Base-by-base conservation (phyloP, 2,113 vertebrate species). In the Indicator indicator region DNA sequence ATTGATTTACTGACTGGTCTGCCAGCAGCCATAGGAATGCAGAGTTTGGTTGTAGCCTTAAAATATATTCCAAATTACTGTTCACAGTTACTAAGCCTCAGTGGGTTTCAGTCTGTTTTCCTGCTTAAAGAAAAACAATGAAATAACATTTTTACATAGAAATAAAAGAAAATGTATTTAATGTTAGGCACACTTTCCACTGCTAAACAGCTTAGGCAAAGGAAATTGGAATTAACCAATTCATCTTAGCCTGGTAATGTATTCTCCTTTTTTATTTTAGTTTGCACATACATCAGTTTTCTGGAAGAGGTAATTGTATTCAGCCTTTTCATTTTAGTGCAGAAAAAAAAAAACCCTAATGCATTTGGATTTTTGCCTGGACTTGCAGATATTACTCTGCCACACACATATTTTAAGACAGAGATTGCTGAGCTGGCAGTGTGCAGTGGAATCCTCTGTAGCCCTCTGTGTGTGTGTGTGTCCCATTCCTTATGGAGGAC, bases 1-100 rank as follows among this genome's bases (percentile, higher is more conserved):
- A 84, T 89, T 81, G 90, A 88, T 95, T 95, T 92, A 65, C 69
- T 83, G 91, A 65, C 72, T 54, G 48, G 33, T 65, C 75, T 87
- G 56, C 74, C 54, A 87, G 71, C 40, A 87, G 83, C 77, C 28
- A 20, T 67, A 84, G 87, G 60, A 95, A 27, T 38, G 32, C 16
- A 26, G 36, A 76, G 32, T 64, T 73, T 72, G 40, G 59, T 73
- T 91, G 65, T 40, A 83, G 52, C 26, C 40, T 83, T 69, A 63
- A 71, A 83, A 60, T 63, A 28, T 23, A 67, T 58, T 83, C 44
- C 2, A 5, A 38, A 50, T 5, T 28, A 44, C 32, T 68, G 32
- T 59, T 62, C 68, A 55, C 16, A 60, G 56, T 42, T 42, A 38
- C 33, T 13, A 38, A 12, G 28, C 30, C 16, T 86, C 16, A 3